Evolutionary conservation across 1,140 invertebrate species (phyloP).

Genomic region (Thaumetopoea pityocampa): DNA sequence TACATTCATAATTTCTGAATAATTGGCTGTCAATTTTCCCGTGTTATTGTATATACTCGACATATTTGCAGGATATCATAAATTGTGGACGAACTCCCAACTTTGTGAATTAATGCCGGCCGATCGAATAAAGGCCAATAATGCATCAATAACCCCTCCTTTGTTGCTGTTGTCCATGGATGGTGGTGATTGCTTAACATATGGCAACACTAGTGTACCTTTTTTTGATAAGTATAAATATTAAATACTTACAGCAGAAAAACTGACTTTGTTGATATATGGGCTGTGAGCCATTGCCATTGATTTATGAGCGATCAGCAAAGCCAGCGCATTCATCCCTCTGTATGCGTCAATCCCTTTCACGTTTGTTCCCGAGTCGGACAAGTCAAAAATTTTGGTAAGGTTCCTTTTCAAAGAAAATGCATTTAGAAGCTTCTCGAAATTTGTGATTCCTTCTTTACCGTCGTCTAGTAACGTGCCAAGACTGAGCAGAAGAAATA

Average conservation of each 20-base stretch:
- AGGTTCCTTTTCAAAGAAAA: conserved; percentile 83
- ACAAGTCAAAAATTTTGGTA: conserved; percentile 75
- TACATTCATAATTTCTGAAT: too few species aligned
- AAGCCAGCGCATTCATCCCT: conserved; percentile 80
- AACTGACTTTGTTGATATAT: conserved; percentile 81
- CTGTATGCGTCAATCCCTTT: conserved; percentile 82
- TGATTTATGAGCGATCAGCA: conserved; percentile 83
- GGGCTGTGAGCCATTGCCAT: conserved; percentile 85
- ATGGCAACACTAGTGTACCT: too few species aligned
- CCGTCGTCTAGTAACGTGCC: conserved; percentile 63
- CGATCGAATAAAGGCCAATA: too few species aligned
- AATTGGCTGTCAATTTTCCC: too few species aligned
- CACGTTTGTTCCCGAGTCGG: conserved; percentile 76
- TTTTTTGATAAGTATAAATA: too few species aligned
- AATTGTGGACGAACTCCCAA: too few species aligned
- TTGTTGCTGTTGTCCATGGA: too few species aligned
- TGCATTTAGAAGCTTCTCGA: conserved; percentile 75
- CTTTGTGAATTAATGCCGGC: too few species aligned
- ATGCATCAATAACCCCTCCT: too few species aligned
- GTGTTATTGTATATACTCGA: too few species aligned
- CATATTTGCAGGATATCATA: too few species aligned
- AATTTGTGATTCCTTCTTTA: conserved; percentile 54
- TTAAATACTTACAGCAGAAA: conserved; percentile 78
- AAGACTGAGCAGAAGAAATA: conserved; percentile 49
- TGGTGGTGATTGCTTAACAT: too few species aligned